phyloP scores from a whole-genome alignment of 2,797 vertebrate species.

The Semaprochilodus insignis region DNA sequence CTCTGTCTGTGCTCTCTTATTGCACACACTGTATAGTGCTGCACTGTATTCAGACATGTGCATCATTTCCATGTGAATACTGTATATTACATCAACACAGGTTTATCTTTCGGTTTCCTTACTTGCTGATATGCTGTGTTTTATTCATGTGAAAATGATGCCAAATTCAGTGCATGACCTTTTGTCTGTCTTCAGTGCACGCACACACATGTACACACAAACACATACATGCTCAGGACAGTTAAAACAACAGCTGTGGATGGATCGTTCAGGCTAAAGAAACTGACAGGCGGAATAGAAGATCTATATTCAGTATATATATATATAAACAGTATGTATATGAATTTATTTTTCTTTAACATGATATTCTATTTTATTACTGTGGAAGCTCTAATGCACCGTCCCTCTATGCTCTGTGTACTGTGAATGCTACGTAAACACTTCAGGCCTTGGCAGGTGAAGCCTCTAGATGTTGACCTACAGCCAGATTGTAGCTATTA shows the following conservation, averaged over 20 bases:
- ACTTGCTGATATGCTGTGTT: no score
- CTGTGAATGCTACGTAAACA: constrained; percentile 63
- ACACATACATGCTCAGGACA: constrained; percentile 72
- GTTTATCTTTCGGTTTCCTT: no score
- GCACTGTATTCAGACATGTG: background rate
- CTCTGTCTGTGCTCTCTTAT: background rate
- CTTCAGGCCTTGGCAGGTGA: constrained; percentile 19
- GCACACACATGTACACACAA: constrained; percentile 19
- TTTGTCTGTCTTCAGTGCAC: background rate
- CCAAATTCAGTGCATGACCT: background rate
- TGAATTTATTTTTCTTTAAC: constrained; percentile 74
- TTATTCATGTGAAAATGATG: background rate
- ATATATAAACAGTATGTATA: constrained; percentile 43
- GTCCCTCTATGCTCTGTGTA: constrained; percentile 64
- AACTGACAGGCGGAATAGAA: constrained; percentile 50
- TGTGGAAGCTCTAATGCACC: constrained; percentile 64
- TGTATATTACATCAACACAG: no score
- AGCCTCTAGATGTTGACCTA: background rate
- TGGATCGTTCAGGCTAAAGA: constrained; percentile 54
- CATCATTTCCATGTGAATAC: background rate
- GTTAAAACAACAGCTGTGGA: constrained; percentile 57
- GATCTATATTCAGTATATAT: constrained; percentile 61
- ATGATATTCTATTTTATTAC: constrained; percentile 77
- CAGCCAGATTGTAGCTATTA: background rate
- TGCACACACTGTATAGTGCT: background rate